Evolutionary conservation across 2,888 invertebrate genomes (phyloP), one percentile per base, ranked within the genome.

Genomic region (Brachynemurus nebulosus): DNA sequence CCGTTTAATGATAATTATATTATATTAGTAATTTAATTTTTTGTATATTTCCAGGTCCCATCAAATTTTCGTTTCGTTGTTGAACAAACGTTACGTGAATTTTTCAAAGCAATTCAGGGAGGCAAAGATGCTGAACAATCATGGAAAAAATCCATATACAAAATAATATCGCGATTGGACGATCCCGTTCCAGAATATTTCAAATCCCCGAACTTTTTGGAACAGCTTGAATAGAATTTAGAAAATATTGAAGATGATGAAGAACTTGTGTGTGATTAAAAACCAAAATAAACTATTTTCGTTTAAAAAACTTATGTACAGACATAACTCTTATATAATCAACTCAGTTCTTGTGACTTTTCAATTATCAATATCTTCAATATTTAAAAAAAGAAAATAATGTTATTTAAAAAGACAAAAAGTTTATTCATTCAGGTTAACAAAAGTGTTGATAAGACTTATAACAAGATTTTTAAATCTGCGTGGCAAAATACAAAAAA

Each of bases 111-210:
- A 55, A 89, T 99, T 63, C 86, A 89, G 65, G 81, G 86, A 59
- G 92, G 91, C 54, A 93, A 96, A 68, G 98, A 99, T 71, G 75
- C 82, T 48, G 98, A 99, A 65, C 97, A 96, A 67, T 96, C 96
- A 61, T 99, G 98, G 98, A 99, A 99, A 75, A 99, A 99, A 69
- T 86, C 95, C 60, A 99, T 99, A 70, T 99, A 99, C 78, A 99
- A 99, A 70, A 86, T 99, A 61, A 99, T 99, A 69, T 95, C 96
- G 59, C 83, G 97, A 65, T 76, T 98, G 70, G 98, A 99, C 72
- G 97, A 97, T 69, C 86, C 88, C 52, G 91, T 99, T 59, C 98
- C 98, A 55, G 98, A 98, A 66, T 97, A 93, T 75, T 98, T 99
- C 80, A 98, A 98, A 70, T 91, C 93, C 60, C 93, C 96, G 55